Percentiles rank a stretch among this genome's conserved stretches.
phyloP scores from a whole-genome alignment of 2,797 vertebrate genomes.

The Sebastes minor region DNA sequence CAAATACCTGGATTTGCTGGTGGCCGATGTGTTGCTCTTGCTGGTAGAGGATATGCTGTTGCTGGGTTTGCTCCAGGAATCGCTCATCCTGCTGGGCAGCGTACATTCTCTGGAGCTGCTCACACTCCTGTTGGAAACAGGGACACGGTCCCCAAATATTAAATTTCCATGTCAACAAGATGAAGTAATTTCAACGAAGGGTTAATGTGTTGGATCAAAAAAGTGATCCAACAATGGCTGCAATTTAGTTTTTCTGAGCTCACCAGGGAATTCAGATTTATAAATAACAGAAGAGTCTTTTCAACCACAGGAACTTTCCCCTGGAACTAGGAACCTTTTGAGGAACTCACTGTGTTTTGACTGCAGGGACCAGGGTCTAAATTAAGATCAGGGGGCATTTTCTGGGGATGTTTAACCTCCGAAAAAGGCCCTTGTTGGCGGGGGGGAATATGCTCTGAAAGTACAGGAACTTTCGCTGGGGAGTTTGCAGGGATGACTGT shows the following conservation, averaged over 20 bases:
- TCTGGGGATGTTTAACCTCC: too few relatives aligned
- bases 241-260: background rate
- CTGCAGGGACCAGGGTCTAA: too few relatives aligned
- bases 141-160: background rate
- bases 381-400: too few relatives aligned
- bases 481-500: too few relatives aligned
- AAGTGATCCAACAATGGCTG: background rate
- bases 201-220: background rate
- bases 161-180: background rate
- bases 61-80: conserved; percentile 95
- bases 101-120: conserved; percentile 98
- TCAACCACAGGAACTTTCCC: too few relatives aligned
- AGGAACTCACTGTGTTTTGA: too few relatives aligned
- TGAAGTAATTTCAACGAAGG: background rate
- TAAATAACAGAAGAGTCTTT: too few relatives aligned
- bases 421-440: too few relatives aligned
- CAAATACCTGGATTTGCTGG: conserved; percentile 79
- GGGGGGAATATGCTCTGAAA: too few relatives aligned
- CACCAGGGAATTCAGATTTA: too few relatives aligned
- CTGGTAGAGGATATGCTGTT: conserved; percentile 97
- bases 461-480: too few relatives aligned
- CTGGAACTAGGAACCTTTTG: too few relatives aligned
- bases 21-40: conserved; percentile 90
- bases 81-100: conserved; percentile 92
- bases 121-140: conserved; percentile 88